Percentiles rank a stretch among this genome's conserved stretches.
Evolutionary conservation across 37 sponge, comb jelly and placozoan species (phyloP).

Genomic region (Axinella damicornis): DNA sequence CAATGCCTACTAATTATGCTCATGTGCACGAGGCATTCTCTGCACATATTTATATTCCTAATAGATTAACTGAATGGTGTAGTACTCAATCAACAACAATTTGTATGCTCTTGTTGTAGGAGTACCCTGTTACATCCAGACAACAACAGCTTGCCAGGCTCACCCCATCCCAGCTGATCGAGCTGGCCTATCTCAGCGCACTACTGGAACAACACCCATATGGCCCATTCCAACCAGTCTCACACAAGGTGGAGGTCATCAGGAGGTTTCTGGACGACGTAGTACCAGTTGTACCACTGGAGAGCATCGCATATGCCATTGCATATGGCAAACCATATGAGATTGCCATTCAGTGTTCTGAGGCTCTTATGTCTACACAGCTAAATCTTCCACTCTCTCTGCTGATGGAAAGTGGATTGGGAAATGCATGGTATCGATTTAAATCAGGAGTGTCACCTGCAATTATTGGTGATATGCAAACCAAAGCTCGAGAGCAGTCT

Average conservation of each 20-base stretch:
- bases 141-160: conserved; percentile 55
- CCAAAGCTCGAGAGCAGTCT: too few species aligned
- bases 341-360: conserved; percentile 25
- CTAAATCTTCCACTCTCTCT: neutral
- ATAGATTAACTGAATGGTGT: neutral
- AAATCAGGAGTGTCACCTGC: neutral
- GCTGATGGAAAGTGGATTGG: neutral
- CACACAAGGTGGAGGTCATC: conserved; percentile 8
- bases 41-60: too few species aligned
- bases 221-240: neutral
- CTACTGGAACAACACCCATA: conserved; percentile 42
- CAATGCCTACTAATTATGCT: too few species aligned
- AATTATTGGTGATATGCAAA: neutral
- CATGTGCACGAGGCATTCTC: too few species aligned
- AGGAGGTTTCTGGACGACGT: conserved; percentile 43
- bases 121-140: conserved; percentile 6
- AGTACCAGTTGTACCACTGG: conserved; percentile 49
- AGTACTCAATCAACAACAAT: neutral
- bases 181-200: conserved; percentile 46
- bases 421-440: neutral
- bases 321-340: conserved; percentile 25
- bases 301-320: conserved; percentile 55
- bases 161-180: conserved; percentile 47
- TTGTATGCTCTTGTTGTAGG: neutral
- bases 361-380: conserved; percentile 12